Evolutionary conservation across 2,888 invertebrate species (phyloP).

Genomic region (Aphidoletes aphidimyza): DNA sequence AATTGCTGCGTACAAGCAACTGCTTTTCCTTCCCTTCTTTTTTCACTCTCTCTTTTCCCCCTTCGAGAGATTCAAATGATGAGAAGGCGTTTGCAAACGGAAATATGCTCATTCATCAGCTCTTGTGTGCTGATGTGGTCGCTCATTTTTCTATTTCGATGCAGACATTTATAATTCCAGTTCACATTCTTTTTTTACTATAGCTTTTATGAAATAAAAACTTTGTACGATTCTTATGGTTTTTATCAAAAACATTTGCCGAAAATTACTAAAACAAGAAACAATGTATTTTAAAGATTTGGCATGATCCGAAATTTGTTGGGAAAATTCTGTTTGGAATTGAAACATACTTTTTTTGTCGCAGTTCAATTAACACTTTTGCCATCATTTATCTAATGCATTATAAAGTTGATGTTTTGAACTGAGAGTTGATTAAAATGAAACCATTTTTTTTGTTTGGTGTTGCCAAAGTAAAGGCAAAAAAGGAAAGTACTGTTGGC

Average conservation of each 20-base stretch:
- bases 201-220: not conserved
- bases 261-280: not conserved
- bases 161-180: slow-evolving; percentile 20
- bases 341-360: not conserved
- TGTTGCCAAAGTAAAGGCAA: not conserved
- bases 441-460: not conserved
- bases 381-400: not conserved
- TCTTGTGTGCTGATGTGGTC: not conserved
- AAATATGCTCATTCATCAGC: slow-evolving; percentile 31
- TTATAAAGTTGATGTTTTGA: not conserved
- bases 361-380: slow-evolving; percentile 36
- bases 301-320: slow-evolving; percentile 25
- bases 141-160: not conserved
- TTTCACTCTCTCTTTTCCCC: no score
- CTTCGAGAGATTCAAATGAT: no score
- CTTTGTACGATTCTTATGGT: not conserved
- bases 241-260: not conserved
- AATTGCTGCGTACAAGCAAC: not conserved
- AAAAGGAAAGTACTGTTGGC: not conserved
- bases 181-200: not conserved
- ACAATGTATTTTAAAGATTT: not conserved
- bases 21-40: not conserved
- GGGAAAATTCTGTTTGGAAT: not conserved
- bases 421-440: slow-evolving; percentile 6
- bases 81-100: not conserved